Evolutionary conservation across 2,113 vertebrate species (phyloP).

Genomic region (Macquaria australasica): DNA sequence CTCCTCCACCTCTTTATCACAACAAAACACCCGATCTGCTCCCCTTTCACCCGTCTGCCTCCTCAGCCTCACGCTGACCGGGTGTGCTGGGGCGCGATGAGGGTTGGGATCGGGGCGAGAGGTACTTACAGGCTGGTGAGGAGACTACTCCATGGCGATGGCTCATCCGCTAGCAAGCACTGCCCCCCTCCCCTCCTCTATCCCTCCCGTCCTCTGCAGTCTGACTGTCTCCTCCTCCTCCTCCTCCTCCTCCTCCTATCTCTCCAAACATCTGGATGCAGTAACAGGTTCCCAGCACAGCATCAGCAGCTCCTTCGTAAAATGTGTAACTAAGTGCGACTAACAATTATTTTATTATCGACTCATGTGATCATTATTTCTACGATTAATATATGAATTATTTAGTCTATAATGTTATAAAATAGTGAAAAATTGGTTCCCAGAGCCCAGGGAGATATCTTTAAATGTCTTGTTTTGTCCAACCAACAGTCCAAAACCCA

Average conservation of each 20-base stretch:
- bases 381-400: too few relatives aligned
- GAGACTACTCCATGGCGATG: conserved; percentile 56
- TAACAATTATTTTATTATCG: neutral
- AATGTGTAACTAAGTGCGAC: neutral
- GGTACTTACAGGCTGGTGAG: conserved; percentile 70
- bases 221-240: conserved; percentile 12
- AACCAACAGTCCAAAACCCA: neutral
- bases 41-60: neutral
- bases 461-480: neutral
- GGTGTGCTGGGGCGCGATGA: neutral
- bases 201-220: neutral
- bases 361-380: neutral
- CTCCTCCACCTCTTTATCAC: conserved; percentile 21
- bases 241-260: neutral
- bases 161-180: conserved; percentile 41
- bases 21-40: conserved; percentile 44
- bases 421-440: neutral
- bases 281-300: conserved; percentile 19
- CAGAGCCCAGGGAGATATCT: neutral
- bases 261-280: conserved; percentile 44
- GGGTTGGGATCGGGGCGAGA: conserved; percentile 22
- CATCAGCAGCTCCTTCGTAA: neutral
- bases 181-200: neutral
- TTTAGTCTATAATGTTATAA: neutral
- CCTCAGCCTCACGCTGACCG: neutral